These are phyloP conservation scores for Hemaris fuciformis DNA, from an alignment of 2,888 invertebrate species.

Conservation along the genomic window DNA sequence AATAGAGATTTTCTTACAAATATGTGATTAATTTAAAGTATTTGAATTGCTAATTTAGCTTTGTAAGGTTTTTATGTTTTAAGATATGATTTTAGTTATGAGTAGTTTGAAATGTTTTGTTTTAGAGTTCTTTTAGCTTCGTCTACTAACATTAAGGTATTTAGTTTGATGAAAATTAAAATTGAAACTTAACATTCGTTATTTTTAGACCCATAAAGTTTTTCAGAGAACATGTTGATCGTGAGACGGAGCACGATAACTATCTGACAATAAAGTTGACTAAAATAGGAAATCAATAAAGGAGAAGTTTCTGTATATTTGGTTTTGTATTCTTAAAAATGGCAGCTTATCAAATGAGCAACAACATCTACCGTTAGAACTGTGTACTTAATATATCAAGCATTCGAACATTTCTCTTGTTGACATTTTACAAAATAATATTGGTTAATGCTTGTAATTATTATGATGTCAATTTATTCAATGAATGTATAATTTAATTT, in stretches of 20 bases:
- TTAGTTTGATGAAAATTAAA: neutral
- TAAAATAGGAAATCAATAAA: neutral
- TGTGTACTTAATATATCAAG: neutral
- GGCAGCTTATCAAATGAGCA: neutral
- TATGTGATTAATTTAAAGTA: conserved; percentile 28
- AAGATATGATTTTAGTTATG: conserved; percentile 15
- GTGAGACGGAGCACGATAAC: neutral
- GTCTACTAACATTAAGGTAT: conserved; percentile 9
- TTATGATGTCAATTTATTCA: conserved; percentile 28
- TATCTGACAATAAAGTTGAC: neutral
- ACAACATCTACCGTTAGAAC: neutral
- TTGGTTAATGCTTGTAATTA: conserved; percentile 1
- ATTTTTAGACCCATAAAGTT: neutral
- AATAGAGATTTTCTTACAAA: conserved; percentile 18
- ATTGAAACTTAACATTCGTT: neutral
- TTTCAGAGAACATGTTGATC: neutral
- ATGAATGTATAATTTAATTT: conserved; percentile 42
- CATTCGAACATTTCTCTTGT: neutral
- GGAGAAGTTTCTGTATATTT: neutral
- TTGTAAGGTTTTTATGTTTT: conserved; percentile 17
- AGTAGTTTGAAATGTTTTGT: conserved; percentile 1
- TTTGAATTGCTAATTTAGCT: conserved; percentile 19
- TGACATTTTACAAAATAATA: neutral
- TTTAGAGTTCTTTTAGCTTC: conserved; percentile 4
- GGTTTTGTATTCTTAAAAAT: neutral